Evolutionary conservation across 2,888 invertebrate species (phyloP), one percentile per base, ranked within the genome.

Genomic region (Atherix ibis): DNA sequence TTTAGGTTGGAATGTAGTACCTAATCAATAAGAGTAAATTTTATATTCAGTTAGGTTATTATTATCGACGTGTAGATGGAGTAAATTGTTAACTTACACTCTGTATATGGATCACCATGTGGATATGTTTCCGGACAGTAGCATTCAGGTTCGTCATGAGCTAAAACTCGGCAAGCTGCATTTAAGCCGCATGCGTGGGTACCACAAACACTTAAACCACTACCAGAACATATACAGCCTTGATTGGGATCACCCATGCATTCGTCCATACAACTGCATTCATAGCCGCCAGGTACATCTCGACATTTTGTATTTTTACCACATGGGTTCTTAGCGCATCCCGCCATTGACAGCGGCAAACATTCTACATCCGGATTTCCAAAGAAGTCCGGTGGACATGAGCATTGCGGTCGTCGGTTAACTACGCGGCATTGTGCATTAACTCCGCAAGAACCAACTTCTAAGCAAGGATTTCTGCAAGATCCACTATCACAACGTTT

Each of bases 41-140:
- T n/a, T n/a, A n/a, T n/a, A n/a, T n/a, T n/a, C n/a, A n/a, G n/a
- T n/a, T n/a, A n/a, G n/a, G n/a, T n/a, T n/a, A n/a, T n/a, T n/a
- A n/a, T n/a, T n/a, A n/a, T n/a, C n/a, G n/a, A n/a, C n/a, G n/a
- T n/a, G n/a, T n/a, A n/a, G n/a, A n/a, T n/a, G n/a, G n/a, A n/a
- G n/a, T n/a, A n/a, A n/a, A n/a, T n/a, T n/a, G n/a, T n/a, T n/a
- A 45, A 71, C 80, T 73, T 65, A 88, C 88, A 88, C 71, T 81
- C 78, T 48, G 77, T 73, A 51, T 78, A 75, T 15, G 88, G 83
- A 67, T 89, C 81, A 36, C 88, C 89, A 40, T 74, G 70, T 31
- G 88, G 85, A 62, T 71, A 80, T 50, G 76, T 74, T 22, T 76
- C 66, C 32, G 88, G 87, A 53, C 89, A 91, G 53, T 77, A 82